Evolutionary conservation across 2,797 vertebrate genomes (phyloP), one percentile per base, ranked within the genome.

Genomic region (Spatula clypeata): DNA sequence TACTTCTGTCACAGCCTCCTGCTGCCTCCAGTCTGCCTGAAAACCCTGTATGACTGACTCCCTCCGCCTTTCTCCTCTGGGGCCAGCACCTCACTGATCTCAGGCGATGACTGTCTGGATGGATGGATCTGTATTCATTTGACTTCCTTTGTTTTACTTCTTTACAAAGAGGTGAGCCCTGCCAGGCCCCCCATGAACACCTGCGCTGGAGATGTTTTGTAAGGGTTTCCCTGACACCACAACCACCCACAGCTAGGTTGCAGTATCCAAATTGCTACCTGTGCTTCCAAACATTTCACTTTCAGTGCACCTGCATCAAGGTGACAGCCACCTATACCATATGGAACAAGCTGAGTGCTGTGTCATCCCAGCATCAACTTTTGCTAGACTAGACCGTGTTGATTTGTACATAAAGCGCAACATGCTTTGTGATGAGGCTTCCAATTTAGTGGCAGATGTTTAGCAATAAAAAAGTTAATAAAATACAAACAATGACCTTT

Each of bases 401-500:
- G 67, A 82, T 84, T 71, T 51, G 71, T 51, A 58, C 74, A 58
- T 61, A 87, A 95, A 92, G 80, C 32, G 38, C 49, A 83, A 74
- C 16, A 44, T 42, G n/a, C 6, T 79, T 85, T 44, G 9, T 90
- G 31, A n/a, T 72, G 38, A 40, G 34, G 21, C 51, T 93, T 95
- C n/a, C 32, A 44, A 27, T 42, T 73, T 60, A 55, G 51, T n/a
- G 13, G 45, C 91, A 96, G 87, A 75, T 70, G 45, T 55, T 91
- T 58, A 81, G 79, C 29, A 90, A 88, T 88, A 58, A 82, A 86
- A 77, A 89, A 14, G 5, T 92, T 90, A 85, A 92, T 88, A 94
- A 94, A 97, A 95, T 62, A 77, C 57, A 74, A 91, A 89, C 31
- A 81, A 19, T 71, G 67, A 95, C 90, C 77, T 94, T 93, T 91